A percentile compares a stretch with the other conserved stretches of the same genome.
Evolutionary conservation across 2,888 invertebrate genomes (phyloP).

Genomic region (Epinotia nisella): DNA sequence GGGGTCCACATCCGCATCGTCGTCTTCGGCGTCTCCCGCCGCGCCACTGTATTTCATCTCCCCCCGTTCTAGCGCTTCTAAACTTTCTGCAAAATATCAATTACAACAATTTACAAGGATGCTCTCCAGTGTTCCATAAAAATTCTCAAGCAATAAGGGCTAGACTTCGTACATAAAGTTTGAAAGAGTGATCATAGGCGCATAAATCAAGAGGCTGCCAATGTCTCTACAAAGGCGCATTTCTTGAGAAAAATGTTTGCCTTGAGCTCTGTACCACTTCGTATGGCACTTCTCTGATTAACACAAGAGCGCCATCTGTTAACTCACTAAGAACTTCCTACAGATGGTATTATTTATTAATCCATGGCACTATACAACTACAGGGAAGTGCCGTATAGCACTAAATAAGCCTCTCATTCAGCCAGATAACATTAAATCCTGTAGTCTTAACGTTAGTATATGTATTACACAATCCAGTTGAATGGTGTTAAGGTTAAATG

Average conservation of each 20-base stretch:
- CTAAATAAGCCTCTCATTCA: background rate
- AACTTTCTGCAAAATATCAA: slow-evolving; percentile 85
- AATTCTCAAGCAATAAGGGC: background rate
- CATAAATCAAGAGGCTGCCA: background rate
- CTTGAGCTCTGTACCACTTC: too few species aligned
- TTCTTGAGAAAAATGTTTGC: too few species aligned
- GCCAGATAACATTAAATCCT: background rate
- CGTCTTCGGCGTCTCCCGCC: slow-evolving; percentile 88
- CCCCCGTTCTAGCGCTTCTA: slow-evolving; percentile 93
- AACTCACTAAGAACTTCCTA: too few species aligned
- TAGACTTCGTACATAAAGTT: background rate
- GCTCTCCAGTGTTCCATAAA: background rate
- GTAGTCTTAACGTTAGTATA: background rate
- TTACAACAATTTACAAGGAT: slow-evolving; percentile 30
- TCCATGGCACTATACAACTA: background rate
- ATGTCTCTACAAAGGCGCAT: too few species aligned
- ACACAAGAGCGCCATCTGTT: background rate
- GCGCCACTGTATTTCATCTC: slow-evolving; percentile 93
- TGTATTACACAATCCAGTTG: background rate
- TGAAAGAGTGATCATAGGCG: background rate
- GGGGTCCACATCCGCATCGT: slow-evolving; percentile 76
- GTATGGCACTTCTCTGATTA: too few species aligned
- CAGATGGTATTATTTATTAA: too few species aligned
- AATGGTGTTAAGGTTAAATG: background rate
- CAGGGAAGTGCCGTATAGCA: background rate